These are phyloP conservation scores for Sebastes itinus DNA, from an alignment of 2,797 vertebrate genomes.

Conservation along the genomic window DNA sequence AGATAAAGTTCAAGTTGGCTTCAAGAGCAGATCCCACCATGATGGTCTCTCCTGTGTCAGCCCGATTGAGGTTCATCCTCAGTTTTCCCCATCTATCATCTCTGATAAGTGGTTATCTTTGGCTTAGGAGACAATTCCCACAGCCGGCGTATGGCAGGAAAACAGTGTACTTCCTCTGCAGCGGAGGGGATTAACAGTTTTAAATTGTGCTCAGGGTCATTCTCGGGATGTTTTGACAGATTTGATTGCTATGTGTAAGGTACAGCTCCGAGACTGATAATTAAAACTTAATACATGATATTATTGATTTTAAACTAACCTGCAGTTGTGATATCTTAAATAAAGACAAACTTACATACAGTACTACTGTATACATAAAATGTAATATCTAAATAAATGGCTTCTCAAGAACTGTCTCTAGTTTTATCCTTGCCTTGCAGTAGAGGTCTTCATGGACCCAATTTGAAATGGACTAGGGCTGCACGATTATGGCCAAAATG, in stretches of 20 bases:
- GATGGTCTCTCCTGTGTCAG: conserved; percentile 1
- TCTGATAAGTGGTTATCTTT: conserved; percentile 38
- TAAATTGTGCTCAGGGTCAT: background rate
- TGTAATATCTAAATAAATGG: background rate
- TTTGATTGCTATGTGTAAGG: background rate
- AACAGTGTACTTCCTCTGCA: background rate
- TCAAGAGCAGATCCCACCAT: background rate
- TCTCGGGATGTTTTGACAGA: conserved; percentile 1
- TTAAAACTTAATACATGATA: background rate
- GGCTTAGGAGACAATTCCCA: conserved; percentile 14
- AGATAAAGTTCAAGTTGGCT: conserved; percentile 10
- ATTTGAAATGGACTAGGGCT: background rate
- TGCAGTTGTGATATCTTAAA: background rate
- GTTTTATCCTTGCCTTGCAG: background rate
- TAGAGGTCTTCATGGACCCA: background rate
- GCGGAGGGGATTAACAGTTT: background rate
- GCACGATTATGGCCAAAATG: too few relatives aligned
- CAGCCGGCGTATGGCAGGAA: background rate
- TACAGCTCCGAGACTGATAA: background rate
- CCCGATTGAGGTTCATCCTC: background rate
- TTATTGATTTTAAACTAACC: background rate
- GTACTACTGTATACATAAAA: background rate
- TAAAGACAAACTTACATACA: background rate
- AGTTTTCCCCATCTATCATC: conserved; percentile 1
- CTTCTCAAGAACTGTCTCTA: background rate